Evolutionary conservation across 1,140 invertebrate species (phyloP).

Genomic region (Harlomillsia oculata): DNA sequence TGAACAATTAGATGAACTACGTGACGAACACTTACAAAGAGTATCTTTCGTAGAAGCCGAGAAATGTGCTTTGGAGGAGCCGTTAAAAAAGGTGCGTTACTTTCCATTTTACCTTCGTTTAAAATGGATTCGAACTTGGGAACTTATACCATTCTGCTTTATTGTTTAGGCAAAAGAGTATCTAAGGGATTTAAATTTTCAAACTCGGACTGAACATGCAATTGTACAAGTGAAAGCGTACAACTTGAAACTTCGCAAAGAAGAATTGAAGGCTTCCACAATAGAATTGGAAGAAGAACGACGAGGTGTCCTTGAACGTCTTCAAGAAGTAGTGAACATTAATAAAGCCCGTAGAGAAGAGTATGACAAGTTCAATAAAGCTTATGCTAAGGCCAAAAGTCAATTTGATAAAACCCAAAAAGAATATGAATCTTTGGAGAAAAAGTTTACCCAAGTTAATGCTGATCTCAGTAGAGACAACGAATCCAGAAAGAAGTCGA

Average conservation of each 20-base stretch:
- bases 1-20: slow-evolving; percentile 65
- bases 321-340: slow-evolving; percentile 19
- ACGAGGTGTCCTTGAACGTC: slow-evolving; percentile 7
- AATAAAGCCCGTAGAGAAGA: slow-evolving; percentile 35
- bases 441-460: slow-evolving; percentile 23
- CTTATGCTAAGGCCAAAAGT: slow-evolving; percentile 32
- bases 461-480: slow-evolving; percentile 25
- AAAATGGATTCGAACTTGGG: slow-evolving; percentile 43
- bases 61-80: slow-evolving; percentile 70
- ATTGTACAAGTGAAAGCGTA: slow-evolving; percentile 39
- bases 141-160: background rate
- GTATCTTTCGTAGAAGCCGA: slow-evolving; percentile 84
- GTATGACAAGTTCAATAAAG: slow-evolving; percentile 36
- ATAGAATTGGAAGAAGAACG: slow-evolving; percentile 20
- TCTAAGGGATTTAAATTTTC: slow-evolving; percentile 23
- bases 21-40: slow-evolving; percentile 78
- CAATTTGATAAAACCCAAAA: slow-evolving; percentile 37
- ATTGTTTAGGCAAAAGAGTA: slow-evolving; percentile 21
- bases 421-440: slow-evolving; percentile 24
- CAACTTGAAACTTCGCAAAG: background rate
- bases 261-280: slow-evolving; percentile 17
- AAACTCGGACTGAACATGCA: slow-evolving; percentile 37
- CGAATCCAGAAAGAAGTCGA: slow-evolving; percentile 36
- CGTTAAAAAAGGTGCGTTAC: slow-evolving; percentile 59
- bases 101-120: slow-evolving; percentile 68